Base-by-base conservation (phyloP, 2,888 invertebrate genomes). In the Agrilus cyanescens region DNA sequence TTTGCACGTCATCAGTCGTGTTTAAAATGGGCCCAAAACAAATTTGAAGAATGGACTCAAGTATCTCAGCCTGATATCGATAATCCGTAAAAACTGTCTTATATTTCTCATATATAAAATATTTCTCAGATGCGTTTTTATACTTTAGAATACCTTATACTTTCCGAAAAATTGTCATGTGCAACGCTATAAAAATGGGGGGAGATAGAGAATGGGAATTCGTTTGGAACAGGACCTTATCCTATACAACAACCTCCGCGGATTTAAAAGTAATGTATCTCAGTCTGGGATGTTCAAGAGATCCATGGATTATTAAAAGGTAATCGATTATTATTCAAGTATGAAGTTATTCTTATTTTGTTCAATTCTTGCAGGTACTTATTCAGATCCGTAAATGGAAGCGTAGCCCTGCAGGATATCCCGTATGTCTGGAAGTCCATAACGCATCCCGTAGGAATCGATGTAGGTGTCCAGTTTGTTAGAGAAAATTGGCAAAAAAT, bases 141-240 rank as follows among this genome's bases (percentile, higher is more conserved):
- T 30, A 33, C 61, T 61, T 6, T 58, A 80, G 80, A 2, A 76
- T 85, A 38, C 74, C 80, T 1, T 74, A 73, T 10, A 78, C 82
- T 59, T 70, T 82, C 25, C 75, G 81, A 37, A 63, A 71, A 1
- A 65, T 75, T 0, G 78, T 81, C 1, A 78, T 77, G 53, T 79
- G 80, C 54, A 67, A 70, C 2, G 79, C 72, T 0, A 67, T 87
- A 0, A 71, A 70, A 41, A 62, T 75, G 44, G 85, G 86, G 32
- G 75, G 74, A 0, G 64, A 73, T 15, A 66, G 67, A 1, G 85
- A 85, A 57, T 88, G 85, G 78, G 71, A 82, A 29, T 80, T 81
- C 61, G 66, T 84, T 32, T 82, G 80, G 75, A 53, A 70, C 4
- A 66, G 75, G 51, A 85, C 80, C 65, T 54, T 65, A 30, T 69